A percentile compares a stretch with the other conserved stretches of the same genome.
phyloP scores from a whole-genome alignment of 1,140 invertebrate species.

The Calephelis nemesis region DNA sequence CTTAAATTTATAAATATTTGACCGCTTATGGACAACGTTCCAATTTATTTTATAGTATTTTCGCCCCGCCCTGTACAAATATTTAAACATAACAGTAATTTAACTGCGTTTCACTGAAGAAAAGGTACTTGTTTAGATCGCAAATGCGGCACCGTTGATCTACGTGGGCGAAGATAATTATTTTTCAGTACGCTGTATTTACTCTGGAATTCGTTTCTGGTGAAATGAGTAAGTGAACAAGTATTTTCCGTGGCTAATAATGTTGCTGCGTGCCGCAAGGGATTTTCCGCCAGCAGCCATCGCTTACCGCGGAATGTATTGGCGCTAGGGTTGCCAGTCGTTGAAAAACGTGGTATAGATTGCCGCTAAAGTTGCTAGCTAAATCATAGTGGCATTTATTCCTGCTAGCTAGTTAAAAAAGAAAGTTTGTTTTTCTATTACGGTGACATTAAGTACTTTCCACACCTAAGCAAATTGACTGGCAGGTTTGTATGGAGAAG shows the following conservation, averaged over 20 bases:
- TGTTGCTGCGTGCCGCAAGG: constrained; percentile 28
- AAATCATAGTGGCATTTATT: no score
- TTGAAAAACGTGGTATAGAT: no score
- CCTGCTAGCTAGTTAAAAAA: no score
- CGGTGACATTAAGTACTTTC: no score
- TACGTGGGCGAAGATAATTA: constrained; percentile 47
- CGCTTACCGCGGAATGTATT: background rate
- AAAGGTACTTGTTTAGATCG: constrained; percentile 29
- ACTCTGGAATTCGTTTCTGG: constrained; percentile 56
- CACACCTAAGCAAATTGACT: no score
- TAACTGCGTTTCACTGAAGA: background rate
- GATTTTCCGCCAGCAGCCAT: constrained; percentile 33
- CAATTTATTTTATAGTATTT: no score
- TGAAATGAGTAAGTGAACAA: constrained; percentile 54
- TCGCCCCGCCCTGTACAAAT: background rate
- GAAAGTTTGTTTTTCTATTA: no score
- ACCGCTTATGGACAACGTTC: no score
- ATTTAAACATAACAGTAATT: background rate
- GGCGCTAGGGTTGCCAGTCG: background rate
- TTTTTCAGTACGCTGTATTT: constrained; percentile 45
- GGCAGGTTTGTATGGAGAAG: no score
- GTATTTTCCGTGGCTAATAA: constrained; percentile 44
- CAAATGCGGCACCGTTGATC: constrained; percentile 21
- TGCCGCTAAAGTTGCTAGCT: no score
- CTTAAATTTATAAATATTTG: no score